Percentiles rank a stretch among this genome's conserved stretches.
These are phyloP conservation scores for Dasypus novemcinctus DNA, from an alignment of 2,113 vertebrate species.

Conservation along the genomic window DNA sequence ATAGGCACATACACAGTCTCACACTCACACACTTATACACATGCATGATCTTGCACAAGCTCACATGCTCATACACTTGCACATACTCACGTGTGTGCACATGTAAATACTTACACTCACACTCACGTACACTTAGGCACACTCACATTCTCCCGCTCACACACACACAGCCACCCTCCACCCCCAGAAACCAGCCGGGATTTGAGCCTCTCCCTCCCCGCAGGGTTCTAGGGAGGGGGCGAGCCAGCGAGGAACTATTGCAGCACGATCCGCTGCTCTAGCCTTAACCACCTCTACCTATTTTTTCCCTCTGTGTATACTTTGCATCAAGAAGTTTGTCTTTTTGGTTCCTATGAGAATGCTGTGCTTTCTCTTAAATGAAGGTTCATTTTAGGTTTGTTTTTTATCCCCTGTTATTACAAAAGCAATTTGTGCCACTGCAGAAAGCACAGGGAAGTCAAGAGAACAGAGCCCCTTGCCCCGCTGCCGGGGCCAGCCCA, in stretches of 20 bases:
- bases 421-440: conserved; percentile 24
- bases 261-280: not conserved
- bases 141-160: not conserved
- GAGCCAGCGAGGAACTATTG: not conserved
- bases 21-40: not conserved
- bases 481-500: not conserved
- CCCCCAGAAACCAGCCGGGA: not conserved
- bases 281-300: not conserved
- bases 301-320: not conserved
- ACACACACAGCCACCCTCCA: accelerated
- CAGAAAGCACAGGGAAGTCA: not conserved
- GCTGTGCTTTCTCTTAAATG: not conserved
- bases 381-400: not conserved
- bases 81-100: not conserved
- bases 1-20: not conserved
- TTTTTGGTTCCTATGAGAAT: conserved; percentile 4
- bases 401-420: not conserved
- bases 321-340: not conserved
- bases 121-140: too few relatives aligned
- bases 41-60: too few relatives aligned
- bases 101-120: not conserved
- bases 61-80: not conserved
- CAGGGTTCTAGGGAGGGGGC: not conserved
- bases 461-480: not conserved
- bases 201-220: not conserved